Percentiles rank a stretch among this genome's conserved stretches.
These are phyloP conservation scores for Scaptomyza pallida DNA, from an alignment of 1,140 invertebrate species.

Conservation along the genomic window DNA sequence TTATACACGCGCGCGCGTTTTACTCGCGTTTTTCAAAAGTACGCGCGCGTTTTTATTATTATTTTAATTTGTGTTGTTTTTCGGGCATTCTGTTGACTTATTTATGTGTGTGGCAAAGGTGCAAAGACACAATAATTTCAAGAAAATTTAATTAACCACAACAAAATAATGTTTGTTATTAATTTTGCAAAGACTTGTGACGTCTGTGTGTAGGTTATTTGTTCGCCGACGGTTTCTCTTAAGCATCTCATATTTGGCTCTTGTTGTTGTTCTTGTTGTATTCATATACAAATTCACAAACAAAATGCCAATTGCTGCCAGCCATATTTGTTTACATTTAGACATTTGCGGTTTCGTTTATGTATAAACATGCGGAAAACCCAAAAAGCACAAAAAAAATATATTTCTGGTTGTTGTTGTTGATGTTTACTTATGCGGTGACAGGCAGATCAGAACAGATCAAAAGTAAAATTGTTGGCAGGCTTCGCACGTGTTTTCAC, in stretches of 20 bases:
- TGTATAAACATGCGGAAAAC: slow-evolving; percentile 52
- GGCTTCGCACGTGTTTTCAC: background rate
- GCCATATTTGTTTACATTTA: slow-evolving; percentile 49
- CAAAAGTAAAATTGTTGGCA: slow-evolving; percentile 18
- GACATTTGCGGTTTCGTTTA: slow-evolving; percentile 31
- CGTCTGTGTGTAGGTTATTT: slow-evolving; percentile 39
- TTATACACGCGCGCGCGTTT: slow-evolving; percentile 56
- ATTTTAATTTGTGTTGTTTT: slow-evolving; percentile 2
- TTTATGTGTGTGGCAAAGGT: slow-evolving; percentile 24
- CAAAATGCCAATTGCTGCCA: slow-evolving; percentile 43
- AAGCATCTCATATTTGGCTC: slow-evolving; percentile 45
- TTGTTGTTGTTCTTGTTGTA: slow-evolving; percentile 8
- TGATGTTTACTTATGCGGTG: slow-evolving; percentile 20
- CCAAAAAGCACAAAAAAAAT: slow-evolving; percentile 10
- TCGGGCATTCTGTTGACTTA: slow-evolving; percentile 20
- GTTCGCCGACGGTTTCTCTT: slow-evolving; percentile 30
- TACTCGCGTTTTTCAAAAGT: slow-evolving; percentile 9
- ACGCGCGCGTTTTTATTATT: slow-evolving; percentile 23
- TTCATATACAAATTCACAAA: slow-evolving; percentile 19
- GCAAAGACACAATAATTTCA: slow-evolving; percentile 35
- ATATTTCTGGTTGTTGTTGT: slow-evolving; percentile 17
- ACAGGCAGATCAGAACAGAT: slow-evolving; percentile 10
- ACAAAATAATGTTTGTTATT: slow-evolving; percentile 14
- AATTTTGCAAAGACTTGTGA: slow-evolving; percentile 21
- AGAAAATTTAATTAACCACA: slow-evolving; percentile 39